Evolutionary conservation across 2,797 vertebrate genomes (phyloP), one percentile per base, ranked within the genome.

Genomic region (Mus caroli): DNA sequence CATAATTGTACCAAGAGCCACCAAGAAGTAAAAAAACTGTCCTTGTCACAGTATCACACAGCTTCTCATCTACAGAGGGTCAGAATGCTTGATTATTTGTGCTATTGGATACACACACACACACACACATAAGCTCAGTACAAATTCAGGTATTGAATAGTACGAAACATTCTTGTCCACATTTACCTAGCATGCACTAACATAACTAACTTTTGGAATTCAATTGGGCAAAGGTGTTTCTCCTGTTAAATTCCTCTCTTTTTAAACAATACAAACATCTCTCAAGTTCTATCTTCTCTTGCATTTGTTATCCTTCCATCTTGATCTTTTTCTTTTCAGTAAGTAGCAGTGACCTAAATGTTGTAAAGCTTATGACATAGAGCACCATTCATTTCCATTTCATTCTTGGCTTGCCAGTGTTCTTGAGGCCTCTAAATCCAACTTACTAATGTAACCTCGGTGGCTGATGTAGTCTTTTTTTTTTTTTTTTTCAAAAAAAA

Each of bases 171-270:
- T 87, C 80, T 64, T 71, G 10, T 76, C 86, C 71, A 84, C 20
- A 67, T 76, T 86, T 52, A 84, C 54, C 37, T 24, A 24, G 67
- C 79, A 84, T 52, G 26, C 54, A 83, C 15, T 89, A 56, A 28
- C 40, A 89, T 43, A 46, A 86, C 91, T 43, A 43, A 73, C n/a
- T 93, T 91, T 52, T 87, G 62, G 80, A 87, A 90, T 37, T 75
- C 71, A 56, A 19, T 12, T 22, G n/a, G 31, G 52, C 28, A 85
- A 80, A 92, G 88, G 28, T 88, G 26, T 69, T 78, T 89, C 28
- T 71, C 60, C 58, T 31, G 24, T 37, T 56, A 40, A 78, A 58
- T 88, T 46, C 50, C 54, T 94, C 60, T 93, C 10, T 43, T 94
- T 82, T 60, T 46, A 58, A 69, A 88, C 92, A 52, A 52, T 62